Percentiles rank a stretch among this genome's conserved stretches.
Conservation (phyloP, 2,797 vertebrate genomes). For the Sciaenops ocellatus region DNA sequence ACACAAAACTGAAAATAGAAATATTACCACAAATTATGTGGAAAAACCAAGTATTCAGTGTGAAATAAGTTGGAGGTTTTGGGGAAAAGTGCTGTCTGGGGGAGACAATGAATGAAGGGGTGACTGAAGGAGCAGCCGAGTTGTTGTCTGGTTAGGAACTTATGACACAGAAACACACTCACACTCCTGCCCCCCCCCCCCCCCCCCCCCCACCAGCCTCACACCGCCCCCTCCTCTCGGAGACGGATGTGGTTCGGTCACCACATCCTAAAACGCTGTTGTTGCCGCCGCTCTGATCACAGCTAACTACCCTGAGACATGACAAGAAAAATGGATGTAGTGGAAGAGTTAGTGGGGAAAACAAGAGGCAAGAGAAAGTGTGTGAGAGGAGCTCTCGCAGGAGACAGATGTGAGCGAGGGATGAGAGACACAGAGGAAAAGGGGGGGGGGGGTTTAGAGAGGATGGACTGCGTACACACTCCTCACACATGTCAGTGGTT, state of each 20-base stretch:
- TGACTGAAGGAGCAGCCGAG: constrained; percentile 22
- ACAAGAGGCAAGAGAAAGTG: constrained; percentile 58
- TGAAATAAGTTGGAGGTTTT: constrained; percentile 6
- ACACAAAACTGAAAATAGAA: not conserved
- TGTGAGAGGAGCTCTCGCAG: constrained; percentile 18
- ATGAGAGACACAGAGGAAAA: constrained; percentile 49
- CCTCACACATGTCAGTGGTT: constrained; percentile 86
- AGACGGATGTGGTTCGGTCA: constrained; percentile 74
- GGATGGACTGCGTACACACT: constrained; percentile 72
- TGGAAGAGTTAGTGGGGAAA: constrained; percentile 15
- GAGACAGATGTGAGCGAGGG: constrained; percentile 61
- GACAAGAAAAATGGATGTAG: constrained; percentile 45
- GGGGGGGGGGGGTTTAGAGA: constrained; percentile 26
- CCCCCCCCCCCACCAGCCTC: not conserved
- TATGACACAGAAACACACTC: constrained; percentile 52
- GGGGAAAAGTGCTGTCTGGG: constrained; percentile 13
- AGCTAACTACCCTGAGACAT: constrained; percentile 52
- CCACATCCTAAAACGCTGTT: constrained; percentile 72
- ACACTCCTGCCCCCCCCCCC: not conserved
- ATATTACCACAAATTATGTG: not conserved
- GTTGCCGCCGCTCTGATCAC: constrained; percentile 56
- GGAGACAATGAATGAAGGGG: constrained; percentile 1
- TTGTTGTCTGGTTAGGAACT: constrained; percentile 56
- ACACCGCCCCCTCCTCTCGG: not conserved
- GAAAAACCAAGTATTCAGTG: not conserved